Percentiles rank a stretch among this genome's conserved stretches.
Evolutionary conservation across 2,113 vertebrate genomes (phyloP).

Genomic region (Martes martes): DNA sequence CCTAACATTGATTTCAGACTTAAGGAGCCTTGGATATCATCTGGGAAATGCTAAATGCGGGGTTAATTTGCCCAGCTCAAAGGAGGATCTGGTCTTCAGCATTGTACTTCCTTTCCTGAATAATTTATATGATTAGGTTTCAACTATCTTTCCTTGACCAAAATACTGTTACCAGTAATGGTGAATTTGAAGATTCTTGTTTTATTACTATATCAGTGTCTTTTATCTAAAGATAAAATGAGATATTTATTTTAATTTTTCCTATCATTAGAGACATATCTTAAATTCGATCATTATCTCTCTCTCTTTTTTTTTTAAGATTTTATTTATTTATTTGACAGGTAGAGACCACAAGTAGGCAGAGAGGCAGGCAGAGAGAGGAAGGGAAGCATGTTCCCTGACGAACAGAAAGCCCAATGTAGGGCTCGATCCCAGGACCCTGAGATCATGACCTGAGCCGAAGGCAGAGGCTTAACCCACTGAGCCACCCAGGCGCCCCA

Average conservation of each 20-base stretch:
- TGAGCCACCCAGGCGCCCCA: too few relatives aligned
- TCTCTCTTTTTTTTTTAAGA: too few relatives aligned
- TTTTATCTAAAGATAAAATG: not conserved
- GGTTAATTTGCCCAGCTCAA: not conserved
- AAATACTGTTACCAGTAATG: not conserved
- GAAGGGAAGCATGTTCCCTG: too few relatives aligned
- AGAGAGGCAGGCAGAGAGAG: too few relatives aligned
- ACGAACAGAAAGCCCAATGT: too few relatives aligned
- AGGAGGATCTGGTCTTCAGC: not conserved
- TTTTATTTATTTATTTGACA: too few relatives aligned
- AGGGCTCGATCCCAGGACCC: too few relatives aligned
- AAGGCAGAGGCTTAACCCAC: too few relatives aligned
- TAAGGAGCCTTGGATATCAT: not conserved
- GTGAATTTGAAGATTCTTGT: not conserved
- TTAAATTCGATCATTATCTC: not conserved
- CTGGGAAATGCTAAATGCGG: slow-evolving; percentile 3
- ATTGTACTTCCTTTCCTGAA: not conserved
- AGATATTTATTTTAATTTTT: not conserved
- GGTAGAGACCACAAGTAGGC: too few relatives aligned
- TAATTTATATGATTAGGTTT: slow-evolving; percentile 17
- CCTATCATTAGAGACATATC: not conserved
- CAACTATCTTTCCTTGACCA: not conserved
- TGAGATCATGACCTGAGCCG: too few relatives aligned
- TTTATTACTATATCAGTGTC: not conserved
- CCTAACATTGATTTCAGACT: not conserved